phyloP scores from a whole-genome alignment of 2,888 invertebrate genomes.

The Eremobia ochroleuca region DNA sequence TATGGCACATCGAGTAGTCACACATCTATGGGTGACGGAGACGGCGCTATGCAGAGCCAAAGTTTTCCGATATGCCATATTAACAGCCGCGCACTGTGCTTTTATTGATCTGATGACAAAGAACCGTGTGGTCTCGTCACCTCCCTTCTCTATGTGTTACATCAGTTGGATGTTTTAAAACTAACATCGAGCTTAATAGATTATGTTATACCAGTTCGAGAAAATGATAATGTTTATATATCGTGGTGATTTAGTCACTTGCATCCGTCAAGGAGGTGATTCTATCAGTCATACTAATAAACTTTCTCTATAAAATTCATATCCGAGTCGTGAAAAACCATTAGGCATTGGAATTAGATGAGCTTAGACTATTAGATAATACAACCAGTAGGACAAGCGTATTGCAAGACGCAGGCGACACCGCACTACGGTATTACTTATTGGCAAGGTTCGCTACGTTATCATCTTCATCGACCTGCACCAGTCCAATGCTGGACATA shows the following conservation, averaged over 20 bases:
- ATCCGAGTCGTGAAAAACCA: not conserved
- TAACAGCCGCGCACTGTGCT: not conserved
- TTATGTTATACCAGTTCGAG: not conserved
- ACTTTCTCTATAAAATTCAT: not conserved
- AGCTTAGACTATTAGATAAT: not conserved
- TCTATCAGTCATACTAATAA: not conserved
- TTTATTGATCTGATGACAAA: not conserved
- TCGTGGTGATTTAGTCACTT: not conserved
- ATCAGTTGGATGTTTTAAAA: not conserved
- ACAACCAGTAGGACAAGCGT: not conserved
- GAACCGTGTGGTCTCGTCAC: constrained; percentile 7
- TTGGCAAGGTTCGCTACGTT: not conserved
- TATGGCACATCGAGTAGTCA: not conserved
- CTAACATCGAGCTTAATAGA: not conserved
- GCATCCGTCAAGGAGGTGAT: not conserved
- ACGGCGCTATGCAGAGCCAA: too few relatives aligned
- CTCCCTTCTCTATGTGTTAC: not conserved
- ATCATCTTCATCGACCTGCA: not conserved
- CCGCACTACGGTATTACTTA: not conserved
- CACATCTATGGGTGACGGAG: not conserved
- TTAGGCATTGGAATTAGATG: not conserved
- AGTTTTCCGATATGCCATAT: not conserved
- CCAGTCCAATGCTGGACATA: not conserved
- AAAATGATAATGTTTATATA: not conserved
- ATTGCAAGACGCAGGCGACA: not conserved